Base-by-base conservation (phyloP, 2,888 invertebrate species). In the Hymenopus coronatus region DNA sequence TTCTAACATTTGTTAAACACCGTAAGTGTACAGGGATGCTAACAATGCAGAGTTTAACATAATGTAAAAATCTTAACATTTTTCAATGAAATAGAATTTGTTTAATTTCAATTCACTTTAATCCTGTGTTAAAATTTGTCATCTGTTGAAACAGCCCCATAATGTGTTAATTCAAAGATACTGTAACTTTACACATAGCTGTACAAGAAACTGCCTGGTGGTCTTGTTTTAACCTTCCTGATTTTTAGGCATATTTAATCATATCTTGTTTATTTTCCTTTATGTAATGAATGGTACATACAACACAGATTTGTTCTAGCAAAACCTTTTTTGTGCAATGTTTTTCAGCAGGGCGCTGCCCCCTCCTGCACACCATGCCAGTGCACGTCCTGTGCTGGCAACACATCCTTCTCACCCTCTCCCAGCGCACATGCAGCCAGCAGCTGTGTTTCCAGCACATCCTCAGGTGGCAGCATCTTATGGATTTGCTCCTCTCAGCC, bases 341-440 rank as follows among this genome's bases (percentile, higher is more conserved):
- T 88, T 85, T 93, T 93, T 92, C 93, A 94, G 94, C 92, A 94
- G 96, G 91, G 95, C 95, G 90, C 93, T 97, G 83, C 97, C 97
- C 86, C 97, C 98, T 15, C 96, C 97, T 87, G 97, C 98, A 28
- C 98, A 97, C 93, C 97, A 97, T 94, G 96, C 96, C 91, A 96
- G 96, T 92, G 97, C 97, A 88, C 94, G 96, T 92, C 95, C 95
- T 88, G 94, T 95, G 91, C 93, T 95, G 92, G 95, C 95, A 86
- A 94, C 95, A 91, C 95, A 96, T 93, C 95, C 97, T 90, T 95
- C 96, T 87, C 97, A 97, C 93, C 97, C 97, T 85, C 93, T 97
- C 92, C 94, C 94, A 30, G 97, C 97, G 14, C 97, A 97, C 93
- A 96, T 97, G 93, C 97, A 97, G 90, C 93, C 93, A 46, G 93